phyloP scores from a whole-genome alignment of 1,140 invertebrate genomes.

The Oscheius sp. region DNA sequence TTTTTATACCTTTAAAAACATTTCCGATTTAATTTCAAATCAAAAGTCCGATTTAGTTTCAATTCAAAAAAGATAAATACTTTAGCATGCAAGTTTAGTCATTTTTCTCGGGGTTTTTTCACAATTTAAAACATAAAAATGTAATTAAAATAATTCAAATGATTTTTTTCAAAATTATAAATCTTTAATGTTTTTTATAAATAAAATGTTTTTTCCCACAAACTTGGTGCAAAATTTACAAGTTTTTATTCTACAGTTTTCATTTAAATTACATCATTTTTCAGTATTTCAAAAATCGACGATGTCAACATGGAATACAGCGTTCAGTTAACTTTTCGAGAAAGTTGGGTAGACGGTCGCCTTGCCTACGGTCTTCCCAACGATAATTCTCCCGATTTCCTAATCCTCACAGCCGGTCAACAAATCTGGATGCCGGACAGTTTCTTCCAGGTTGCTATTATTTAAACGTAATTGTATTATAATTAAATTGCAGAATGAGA shows the following conservation, averaged over 20 bases:
- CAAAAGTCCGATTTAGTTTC: too few relatives aligned
- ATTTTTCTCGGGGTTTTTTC: too few relatives aligned
- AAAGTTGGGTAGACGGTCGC: constrained; percentile 89
- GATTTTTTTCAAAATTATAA: not conserved
- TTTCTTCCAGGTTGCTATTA: constrained; percentile 55
- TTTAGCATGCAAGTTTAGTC: too few relatives aligned
- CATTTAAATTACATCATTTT: constrained; percentile 4
- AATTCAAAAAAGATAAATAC: too few relatives aligned
- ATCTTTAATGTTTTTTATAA: not conserved
- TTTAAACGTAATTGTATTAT: not conserved
- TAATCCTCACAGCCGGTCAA: constrained; percentile 57
- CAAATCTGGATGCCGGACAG: constrained; percentile 61
- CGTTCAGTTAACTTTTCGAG: constrained; percentile 83
- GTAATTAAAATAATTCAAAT: not conserved
- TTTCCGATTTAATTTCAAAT: too few relatives aligned
- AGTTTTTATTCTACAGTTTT: not conserved
- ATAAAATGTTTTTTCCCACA: constrained; percentile 8
- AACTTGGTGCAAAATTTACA: not conserved
- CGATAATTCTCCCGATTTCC: constrained; percentile 53
- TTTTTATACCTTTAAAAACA: too few relatives aligned
- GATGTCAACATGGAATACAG: constrained; percentile 84
- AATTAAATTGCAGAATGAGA: constrained; percentile 83
- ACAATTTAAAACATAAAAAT: too few relatives aligned
- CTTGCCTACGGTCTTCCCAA: constrained; percentile 63
- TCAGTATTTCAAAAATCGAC: constrained; percentile 90